Base-by-base conservation (phyloP, 2,888 invertebrate species). In the Elmis aenea region DNA sequence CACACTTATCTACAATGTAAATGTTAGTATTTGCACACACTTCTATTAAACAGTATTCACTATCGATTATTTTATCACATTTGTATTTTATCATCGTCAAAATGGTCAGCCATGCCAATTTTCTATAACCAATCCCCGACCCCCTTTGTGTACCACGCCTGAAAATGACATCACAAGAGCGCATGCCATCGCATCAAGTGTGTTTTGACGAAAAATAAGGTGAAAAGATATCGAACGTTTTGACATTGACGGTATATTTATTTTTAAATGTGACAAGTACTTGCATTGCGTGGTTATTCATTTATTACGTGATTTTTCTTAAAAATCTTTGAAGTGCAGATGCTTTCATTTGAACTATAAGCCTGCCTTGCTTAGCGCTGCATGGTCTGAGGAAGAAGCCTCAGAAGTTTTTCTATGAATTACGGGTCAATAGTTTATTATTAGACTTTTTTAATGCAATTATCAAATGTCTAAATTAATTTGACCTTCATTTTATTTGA, bases 61-160 rank as follows among this genome's bases (percentile, higher is more conserved):
- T 23, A 38, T 30, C 34, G 14, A 25, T 28, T 33, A 45, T 45
- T 48, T 54, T 51, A 46, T 52, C 48, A 48, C 48, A 51, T 52
- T 57, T 59, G 48, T 51, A 47, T 51, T 55, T 53, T 47, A 35
- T 38, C 33, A 18, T 38, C 26, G 34, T 56, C 40, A 38, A 48
- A 55, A 57, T 46, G 45, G 57, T 61, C 64, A 57, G 63, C 64
- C 64, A 66, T 65, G 65, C 67, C 61, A 66, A 61, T 64, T 64
- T 66, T 58, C 55, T 55, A 53, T 50, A 52, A 51, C 51, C 52
- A 43, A 49, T 47, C 60, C 59, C 58, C 62, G 54, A 48, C 48
- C 52, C 54, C 55, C 51, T 45, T 44, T 38, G 38, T 26, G 42
- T 45, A 59, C 55, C 59, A 61, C 62, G 61, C 62, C 64, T 59